Evolutionary conservation across 2,888 invertebrate genomes (phyloP), one percentile per base, ranked within the genome.

Genomic region (Ametastegia equiseti): DNA sequence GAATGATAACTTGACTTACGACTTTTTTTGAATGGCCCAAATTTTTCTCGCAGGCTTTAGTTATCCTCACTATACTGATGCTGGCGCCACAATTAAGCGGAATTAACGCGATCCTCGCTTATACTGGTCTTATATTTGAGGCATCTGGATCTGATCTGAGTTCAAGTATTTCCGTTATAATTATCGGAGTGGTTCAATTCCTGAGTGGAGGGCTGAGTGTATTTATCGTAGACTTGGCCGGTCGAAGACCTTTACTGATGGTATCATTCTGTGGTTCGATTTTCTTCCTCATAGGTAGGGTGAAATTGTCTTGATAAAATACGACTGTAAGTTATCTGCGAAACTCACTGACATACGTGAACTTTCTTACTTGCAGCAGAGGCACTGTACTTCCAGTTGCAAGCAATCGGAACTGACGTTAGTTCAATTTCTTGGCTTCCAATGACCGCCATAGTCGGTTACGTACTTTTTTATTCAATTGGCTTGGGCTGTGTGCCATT

Each of bases 51-150:
- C 75, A 75, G 75, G 75, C 84, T 6, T n/a, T 81, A 0, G 6
- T 81, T 0, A 78, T 84, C 0, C 6, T 82, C 1, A 7, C 81
- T 4, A 1, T 83, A 6, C 4, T 84, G 19, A 13, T 83, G 4
- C 6, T 80, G 2, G 84, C 80, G 4, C 86, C 86, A 45, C 84
- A 85, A 39, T 50, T 83, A 0, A 81, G 81, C 11, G 85, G 86
- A 13, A 2, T 63, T 0, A 2, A 47, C 5, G 83, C 71, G 11
- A 7, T 86, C 1, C 3, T 45, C 5, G 9, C 83, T 0, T 85
- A 83, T 19, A 6, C 11, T 5, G 47, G 39, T 1, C 0, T 54
- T 6, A 13, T 85, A 7, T 9, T 85, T 13, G 2, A 9, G 4
- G 5, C 77, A 0, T 63, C 81, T 0, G 9, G 45, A 2, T 1